Evolutionary conservation across 2,888 invertebrate species (phyloP), one percentile per base, ranked within the genome.

Genomic region (Ceramica pisi): DNA sequence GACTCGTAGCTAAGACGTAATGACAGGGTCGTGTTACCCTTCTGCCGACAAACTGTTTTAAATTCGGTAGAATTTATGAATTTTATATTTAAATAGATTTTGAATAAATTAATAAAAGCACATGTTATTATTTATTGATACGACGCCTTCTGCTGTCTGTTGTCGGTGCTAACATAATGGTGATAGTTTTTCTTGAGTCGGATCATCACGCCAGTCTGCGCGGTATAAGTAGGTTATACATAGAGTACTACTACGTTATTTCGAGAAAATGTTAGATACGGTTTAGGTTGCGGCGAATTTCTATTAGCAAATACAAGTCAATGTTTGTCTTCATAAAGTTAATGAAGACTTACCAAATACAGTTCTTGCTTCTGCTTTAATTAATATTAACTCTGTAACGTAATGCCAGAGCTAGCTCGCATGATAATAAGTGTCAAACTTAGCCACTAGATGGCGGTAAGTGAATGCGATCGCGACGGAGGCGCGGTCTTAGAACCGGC

Each of bases 401-500:
- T 71, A 44, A 53, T 48, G 44, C 41, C 50, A 51, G 64, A 31
- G 57, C 62, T 53, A 50, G 69, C 61, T 50, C 60, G 38, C 31
- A 64, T 46, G 68, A 63, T 75, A 70, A 76, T 76, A 80, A 79
- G 63, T 79, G 26, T 63, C 53, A 53, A 84, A 82, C 48, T 82
- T 67, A 69, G 23, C 79, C 66, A 59, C 65, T 50, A 55, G 61
- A 57, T 53, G 62, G 55, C 65, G 56, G 50, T 75, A 73, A 84
- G 71, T 82, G 85, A 82, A 77, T 80, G 61, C 69, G 75, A 75
- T 68, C 46, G 69, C 53, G 48, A 35, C 41, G 38, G 44, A 44
- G 41, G n/a, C 35, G 57, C 65, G 23, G 57, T 51, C 19, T 46
- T 60, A 55, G 57, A 62, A 46, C 50, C 38, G 69, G 46, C 46